These are phyloP conservation scores for Nasonia longicornis DNA, from an alignment of 1,140 invertebrate species.

Conservation along the genomic window DNA sequence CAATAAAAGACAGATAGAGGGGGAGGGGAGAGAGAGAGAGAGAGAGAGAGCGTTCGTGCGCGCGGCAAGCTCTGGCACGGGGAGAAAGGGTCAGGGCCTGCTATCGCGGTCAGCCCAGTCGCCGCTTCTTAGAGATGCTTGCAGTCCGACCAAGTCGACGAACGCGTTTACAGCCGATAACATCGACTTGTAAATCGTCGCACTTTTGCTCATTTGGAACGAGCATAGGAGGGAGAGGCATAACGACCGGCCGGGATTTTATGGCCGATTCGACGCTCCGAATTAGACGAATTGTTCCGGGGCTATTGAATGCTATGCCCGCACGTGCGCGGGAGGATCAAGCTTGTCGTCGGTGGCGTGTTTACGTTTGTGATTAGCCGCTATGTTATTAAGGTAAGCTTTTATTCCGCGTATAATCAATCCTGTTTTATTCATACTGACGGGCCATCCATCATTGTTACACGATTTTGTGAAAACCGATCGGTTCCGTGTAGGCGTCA, in stretches of 20 bases:
- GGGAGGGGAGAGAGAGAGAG: background rate
- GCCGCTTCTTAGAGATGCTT: background rate
- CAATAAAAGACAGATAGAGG: conserved; percentile 10
- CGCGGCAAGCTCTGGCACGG: background rate
- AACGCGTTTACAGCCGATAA: background rate
- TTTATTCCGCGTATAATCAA: background rate
- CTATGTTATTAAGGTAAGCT: too few species aligned
- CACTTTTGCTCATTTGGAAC: background rate
- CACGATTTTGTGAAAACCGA: conserved; percentile 24
- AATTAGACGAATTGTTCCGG: too few species aligned
- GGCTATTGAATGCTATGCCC: too few species aligned
- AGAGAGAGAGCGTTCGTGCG: background rate
- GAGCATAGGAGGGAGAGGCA: background rate
- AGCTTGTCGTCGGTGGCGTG: too few species aligned
- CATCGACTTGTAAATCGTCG: conserved; percentile 6
- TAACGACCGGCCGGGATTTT: background rate
- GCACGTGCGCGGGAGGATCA: too few species aligned
- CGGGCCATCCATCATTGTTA: conserved; percentile 25
- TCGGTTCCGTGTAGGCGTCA: background rate
- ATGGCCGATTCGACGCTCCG: background rate
- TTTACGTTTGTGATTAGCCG: too few species aligned
- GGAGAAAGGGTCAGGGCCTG: conserved; percentile 9
- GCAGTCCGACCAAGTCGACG: background rate
- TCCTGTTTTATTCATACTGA: conserved; percentile 11
- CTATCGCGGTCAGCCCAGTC: background rate